phyloP scores from a whole-genome alignment of 2,797 vertebrate species.

The Crossoptilon crossoptilon region DNA sequence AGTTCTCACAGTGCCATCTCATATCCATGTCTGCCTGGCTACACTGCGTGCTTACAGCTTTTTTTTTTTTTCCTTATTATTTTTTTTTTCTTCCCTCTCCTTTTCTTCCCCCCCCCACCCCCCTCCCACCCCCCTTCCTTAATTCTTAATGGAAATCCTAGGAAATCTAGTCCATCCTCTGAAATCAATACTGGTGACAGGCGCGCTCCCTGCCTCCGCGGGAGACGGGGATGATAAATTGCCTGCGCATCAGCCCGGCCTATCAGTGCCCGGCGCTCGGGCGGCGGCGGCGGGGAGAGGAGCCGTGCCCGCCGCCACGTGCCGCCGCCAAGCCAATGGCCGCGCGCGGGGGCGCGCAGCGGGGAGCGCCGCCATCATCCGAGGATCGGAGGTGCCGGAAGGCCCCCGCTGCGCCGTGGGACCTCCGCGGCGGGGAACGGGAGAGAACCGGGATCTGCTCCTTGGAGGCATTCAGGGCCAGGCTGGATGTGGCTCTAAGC shows the following conservation, averaged over 20 bases:
- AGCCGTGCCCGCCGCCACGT: slow-evolving; percentile 79
- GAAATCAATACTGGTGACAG: slow-evolving; percentile 90
- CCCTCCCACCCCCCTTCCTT: slow-evolving; percentile 22
- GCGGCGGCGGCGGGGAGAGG: slow-evolving; percentile 64
- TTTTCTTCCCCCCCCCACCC: too few species aligned
- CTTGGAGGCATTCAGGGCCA: too few species aligned
- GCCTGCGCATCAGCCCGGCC: slow-evolving; percentile 88
- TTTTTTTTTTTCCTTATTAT: slow-evolving; percentile 11
- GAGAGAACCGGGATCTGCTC: too few species aligned
- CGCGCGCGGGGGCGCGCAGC: background rate
- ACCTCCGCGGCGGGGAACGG: too few species aligned
- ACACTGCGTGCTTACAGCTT: slow-evolving; percentile 85
- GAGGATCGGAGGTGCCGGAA: slow-evolving; percentile 11
- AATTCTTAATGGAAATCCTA: slow-evolving; percentile 87
- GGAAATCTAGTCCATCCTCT: slow-evolving; percentile 90
- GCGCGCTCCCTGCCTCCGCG: slow-evolving; percentile 87
- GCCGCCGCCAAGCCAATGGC: slow-evolving; percentile 31
- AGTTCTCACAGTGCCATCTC: slow-evolving; percentile 93
- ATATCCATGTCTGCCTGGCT: slow-evolving; percentile 93
- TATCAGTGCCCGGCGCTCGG: slow-evolving; percentile 86
- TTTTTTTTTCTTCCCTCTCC: background rate
- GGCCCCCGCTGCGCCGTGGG: too few species aligned
- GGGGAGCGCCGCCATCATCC: background rate
- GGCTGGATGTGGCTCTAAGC: too few species aligned
- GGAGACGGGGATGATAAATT: slow-evolving; percentile 87